Evolutionary conservation across 2,113 vertebrate species (phyloP).

Genomic region (Balaenoptera acutorostrata): DNA sequence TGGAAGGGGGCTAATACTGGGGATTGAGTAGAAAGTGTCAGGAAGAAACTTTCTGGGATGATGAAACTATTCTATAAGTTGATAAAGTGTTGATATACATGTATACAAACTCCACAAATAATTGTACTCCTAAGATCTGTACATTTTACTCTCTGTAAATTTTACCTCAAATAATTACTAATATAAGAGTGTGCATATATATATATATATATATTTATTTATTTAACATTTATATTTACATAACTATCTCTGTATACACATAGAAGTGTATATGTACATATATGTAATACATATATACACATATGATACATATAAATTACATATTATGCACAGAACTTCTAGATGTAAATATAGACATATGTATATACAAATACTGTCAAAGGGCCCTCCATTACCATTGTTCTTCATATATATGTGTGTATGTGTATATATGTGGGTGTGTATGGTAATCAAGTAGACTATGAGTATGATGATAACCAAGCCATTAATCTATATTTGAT

Average conservation of each 20-base stretch:
- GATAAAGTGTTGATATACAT: neutral
- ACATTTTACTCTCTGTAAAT: neutral
- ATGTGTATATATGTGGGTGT: neutral
- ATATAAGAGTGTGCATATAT: neutral
- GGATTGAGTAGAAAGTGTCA: neutral
- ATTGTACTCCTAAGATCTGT: neutral
- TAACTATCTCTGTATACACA: neutral
- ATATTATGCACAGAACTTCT: neutral
- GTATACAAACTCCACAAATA: neutral
- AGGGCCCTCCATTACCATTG: neutral
- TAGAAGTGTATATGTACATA: neutral
- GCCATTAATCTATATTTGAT: neutral
- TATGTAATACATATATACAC: no score
- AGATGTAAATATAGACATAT: neutral
- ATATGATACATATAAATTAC: neutral
- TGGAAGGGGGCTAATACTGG: neutral
- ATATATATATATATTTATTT: neutral
- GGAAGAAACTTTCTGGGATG: neutral
- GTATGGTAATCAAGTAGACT: neutral
- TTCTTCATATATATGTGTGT: neutral
- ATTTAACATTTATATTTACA: neutral
- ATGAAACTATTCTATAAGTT: neutral
- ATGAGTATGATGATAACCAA: neutral
- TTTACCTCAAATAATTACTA: neutral
- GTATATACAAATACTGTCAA: neutral